Conservation (phyloP, 2,113 vertebrate species). For the Colossoma macropomum region DNA sequence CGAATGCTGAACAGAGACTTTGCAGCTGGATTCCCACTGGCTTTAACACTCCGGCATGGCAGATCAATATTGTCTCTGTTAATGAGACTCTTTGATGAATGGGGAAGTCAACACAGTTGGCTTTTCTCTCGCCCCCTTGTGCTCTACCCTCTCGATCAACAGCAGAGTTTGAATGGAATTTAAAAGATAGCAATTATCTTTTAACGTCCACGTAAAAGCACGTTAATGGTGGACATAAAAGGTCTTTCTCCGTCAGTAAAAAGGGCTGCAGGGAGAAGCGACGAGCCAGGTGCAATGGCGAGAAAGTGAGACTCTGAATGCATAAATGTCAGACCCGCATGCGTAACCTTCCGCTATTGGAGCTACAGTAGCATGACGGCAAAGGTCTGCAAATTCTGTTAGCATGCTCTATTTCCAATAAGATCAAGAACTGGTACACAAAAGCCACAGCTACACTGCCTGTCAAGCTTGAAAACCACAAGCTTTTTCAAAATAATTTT, state of each 20-base stretch:
- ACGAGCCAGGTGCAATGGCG: neutral
- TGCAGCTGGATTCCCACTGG: conserved; percentile 50
- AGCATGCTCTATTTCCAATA: too few relatives aligned
- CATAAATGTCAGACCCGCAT: neutral
- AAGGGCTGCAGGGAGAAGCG: neutral
- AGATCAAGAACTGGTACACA: too few relatives aligned
- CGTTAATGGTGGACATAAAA: conserved; percentile 40
- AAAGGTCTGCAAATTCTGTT: too few relatives aligned
- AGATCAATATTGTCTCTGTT: conserved; percentile 68
- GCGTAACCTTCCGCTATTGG: neutral
- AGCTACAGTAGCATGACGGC: too few relatives aligned
- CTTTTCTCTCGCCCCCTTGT: conserved; percentile 21
- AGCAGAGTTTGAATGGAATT: conserved; percentile 32
- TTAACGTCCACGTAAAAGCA: conserved; percentile 47
- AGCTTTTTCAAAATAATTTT: too few relatives aligned
- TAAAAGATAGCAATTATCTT: conserved; percentile 53
- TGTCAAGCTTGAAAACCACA: too few relatives aligned
- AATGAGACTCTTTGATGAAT: conserved; percentile 70
- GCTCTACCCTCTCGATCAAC: conserved; percentile 50
- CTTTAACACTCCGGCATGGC: conserved; percentile 38
- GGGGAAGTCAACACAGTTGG: conserved; percentile 61
- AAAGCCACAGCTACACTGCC: too few relatives aligned
- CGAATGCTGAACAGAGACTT: conserved; percentile 48
- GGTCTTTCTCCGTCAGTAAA: conserved; percentile 30
- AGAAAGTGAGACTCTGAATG: neutral